These are phyloP conservation scores for Cynodonichthys magdalenae DNA, from an alignment of 2,797 vertebrate species.

Conservation along the genomic window DNA sequence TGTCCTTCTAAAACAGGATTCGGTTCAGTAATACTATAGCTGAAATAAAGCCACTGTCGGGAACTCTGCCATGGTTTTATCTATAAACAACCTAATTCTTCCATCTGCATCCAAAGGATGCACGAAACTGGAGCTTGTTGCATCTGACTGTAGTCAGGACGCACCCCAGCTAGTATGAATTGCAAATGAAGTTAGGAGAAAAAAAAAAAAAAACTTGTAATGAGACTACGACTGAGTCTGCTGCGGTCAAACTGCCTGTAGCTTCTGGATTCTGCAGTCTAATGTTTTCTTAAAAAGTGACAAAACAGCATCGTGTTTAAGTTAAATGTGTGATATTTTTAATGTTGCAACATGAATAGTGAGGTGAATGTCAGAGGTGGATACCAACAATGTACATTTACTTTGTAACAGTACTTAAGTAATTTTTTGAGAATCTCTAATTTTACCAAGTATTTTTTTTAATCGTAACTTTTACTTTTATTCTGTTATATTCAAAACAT, in stretches of 20 bases:
- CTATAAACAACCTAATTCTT: conserved; percentile 4
- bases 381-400: no score
- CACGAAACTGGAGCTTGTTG: conserved; percentile 17
- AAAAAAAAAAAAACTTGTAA: conserved; percentile 35
- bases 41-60: conserved; percentile 14
- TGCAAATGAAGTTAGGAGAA: conserved; percentile 78
- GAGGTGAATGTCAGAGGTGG: no score
- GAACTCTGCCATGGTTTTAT: conserved; percentile 21
- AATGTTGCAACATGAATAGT: no score
- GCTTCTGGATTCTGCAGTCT: not conserved
- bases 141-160: conserved; percentile 37
- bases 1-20: conserved; percentile 16
- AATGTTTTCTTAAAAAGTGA: not conserved
- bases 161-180: conserved; percentile 78
- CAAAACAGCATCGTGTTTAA: no score
- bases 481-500: no score
- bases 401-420: no score
- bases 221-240: conserved; percentile 41
- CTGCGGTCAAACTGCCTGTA: not conserved
- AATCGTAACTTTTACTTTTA: no score
- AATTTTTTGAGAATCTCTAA: no score
- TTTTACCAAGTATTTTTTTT: no score
- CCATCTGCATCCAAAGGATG: conserved; percentile 18
- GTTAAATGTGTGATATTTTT: no score
- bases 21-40: conserved; percentile 3